Evolutionary conservation across 2,113 vertebrate species (phyloP).

Genomic region (Oxygymnocypris stewartii): DNA sequence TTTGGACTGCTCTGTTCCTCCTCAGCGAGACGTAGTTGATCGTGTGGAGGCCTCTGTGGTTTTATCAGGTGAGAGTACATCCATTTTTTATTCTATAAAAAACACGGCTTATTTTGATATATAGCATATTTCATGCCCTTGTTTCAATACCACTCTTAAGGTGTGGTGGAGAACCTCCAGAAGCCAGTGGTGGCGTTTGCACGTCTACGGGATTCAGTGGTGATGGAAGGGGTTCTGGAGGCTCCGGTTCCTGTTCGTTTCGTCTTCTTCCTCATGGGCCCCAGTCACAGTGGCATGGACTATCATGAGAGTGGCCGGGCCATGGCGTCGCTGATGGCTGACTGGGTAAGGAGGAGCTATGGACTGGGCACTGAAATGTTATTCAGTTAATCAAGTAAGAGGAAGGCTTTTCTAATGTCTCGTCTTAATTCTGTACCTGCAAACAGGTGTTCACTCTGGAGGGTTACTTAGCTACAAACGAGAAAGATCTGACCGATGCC

Average conservation of each 20-base stretch:
- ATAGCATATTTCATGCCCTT: background rate
- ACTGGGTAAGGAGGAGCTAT: constrained; percentile 77
- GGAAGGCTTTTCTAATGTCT: background rate
- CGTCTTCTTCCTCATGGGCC: constrained; percentile 83
- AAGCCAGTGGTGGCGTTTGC: constrained; percentile 82
- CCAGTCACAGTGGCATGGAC: constrained; percentile 67
- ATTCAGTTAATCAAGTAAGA: background rate
- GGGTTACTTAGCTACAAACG: constrained; percentile 79
- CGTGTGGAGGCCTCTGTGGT: constrained; percentile 85
- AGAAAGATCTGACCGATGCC: constrained; percentile 77
- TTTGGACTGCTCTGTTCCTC: constrained; percentile 46
- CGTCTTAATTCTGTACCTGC: constrained; percentile 13
- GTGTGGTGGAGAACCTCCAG: constrained; percentile 71
- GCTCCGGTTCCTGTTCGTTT: constrained; percentile 80
- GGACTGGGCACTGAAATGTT: background rate
- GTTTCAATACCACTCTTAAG: constrained; percentile 51
- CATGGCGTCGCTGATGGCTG: constrained; percentile 86
- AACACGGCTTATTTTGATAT: no score
- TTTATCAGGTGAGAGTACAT: constrained; percentile 80
- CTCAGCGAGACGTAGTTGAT: constrained; percentile 74
- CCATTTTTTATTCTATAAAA: background rate
- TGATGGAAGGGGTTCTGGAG: constrained; percentile 74
- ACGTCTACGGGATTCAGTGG: constrained; percentile 76
- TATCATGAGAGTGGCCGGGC: constrained; percentile 86
- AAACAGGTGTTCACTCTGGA: constrained; percentile 86